Evolutionary conservation across 2,113 vertebrate species (phyloP), one percentile per base, ranked within the genome.

Genomic region (Dermatemys mawii): DNA sequence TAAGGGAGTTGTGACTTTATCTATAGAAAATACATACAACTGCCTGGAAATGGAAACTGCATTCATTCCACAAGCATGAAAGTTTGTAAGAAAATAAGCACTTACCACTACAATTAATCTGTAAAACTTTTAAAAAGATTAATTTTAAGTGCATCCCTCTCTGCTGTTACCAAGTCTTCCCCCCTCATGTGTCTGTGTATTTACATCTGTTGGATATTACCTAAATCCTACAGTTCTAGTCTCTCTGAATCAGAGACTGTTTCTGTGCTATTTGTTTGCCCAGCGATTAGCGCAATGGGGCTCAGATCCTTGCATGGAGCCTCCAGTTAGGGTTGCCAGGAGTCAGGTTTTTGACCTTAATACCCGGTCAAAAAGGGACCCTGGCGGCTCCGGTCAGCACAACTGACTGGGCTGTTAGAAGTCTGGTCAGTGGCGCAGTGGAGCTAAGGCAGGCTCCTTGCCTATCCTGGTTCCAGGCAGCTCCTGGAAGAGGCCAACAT

Each of bases 141-240:
- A 90, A 51, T n/a, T 89, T 84, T 60, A 91, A 87, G 93, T 0
- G 0, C 3, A 84, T 7, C 75, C 50, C 4, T 9, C 44, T 81
- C 82, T 90, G 63, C 84, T 87, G 17, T 51, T 92, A 41, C 6
- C 19, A 22, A 41, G 29, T 89, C 70, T 55, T 83, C 48, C 44
- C 57, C 88, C 83, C 3, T 35, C 60, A 35, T 7, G 54, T 54
- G 17, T 3, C 35, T 81, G 17, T 44, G 38, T 0, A 0, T 55
- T 83, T 51, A 73, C 60, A n/a, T 48, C 12, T 86, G 5, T 44
- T 49, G 80, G 32, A 2, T 22, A 48, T 32, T 78, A 53, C 48
- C 41, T 63, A 90, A 89, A 91, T 44, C 48, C 83, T 17, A 51
- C 21, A 38, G 54, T 26, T 10, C 7, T 29, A n/a, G 54, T 11